Evolutionary conservation across 2,888 invertebrate species (phyloP).

Genomic region (Griposia aprilina): DNA sequence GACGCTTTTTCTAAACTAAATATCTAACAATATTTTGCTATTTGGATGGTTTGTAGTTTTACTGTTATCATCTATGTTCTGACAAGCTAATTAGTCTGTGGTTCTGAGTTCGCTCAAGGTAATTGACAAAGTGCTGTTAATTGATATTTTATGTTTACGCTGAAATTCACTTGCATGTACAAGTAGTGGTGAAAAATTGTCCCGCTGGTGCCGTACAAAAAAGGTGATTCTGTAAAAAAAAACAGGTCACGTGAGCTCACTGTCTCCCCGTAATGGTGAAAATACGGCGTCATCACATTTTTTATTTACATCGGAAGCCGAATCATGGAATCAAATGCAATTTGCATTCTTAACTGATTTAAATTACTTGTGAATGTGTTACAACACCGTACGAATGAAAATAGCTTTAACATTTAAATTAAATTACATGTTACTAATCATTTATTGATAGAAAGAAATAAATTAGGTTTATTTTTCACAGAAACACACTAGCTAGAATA

Average conservation of each 20-base stretch:
- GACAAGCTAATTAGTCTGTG: too few relatives aligned
- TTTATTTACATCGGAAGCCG: constrained; percentile 21
- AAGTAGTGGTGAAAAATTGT: neutral
- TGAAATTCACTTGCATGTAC: neutral
- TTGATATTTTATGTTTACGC: neutral
- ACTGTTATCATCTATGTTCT: neutral
- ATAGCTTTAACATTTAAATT: neutral
- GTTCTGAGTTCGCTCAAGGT: neutral
- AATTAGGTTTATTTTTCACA: neutral
- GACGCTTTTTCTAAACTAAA: neutral
- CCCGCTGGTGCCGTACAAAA: neutral
- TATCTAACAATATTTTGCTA: neutral
- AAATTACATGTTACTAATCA: neutral
- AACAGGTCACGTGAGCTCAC: too few relatives aligned
- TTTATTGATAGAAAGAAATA: neutral
- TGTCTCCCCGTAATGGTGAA: constrained; percentile 2
- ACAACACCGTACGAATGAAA: neutral
- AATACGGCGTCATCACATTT: constrained; percentile 6
- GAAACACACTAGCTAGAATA: neutral
- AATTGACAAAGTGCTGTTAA: neutral
- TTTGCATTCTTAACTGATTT: constrained; percentile 17
- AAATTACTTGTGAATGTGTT: neutral
- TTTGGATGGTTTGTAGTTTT: neutral
- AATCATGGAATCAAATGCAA: constrained; percentile 15
- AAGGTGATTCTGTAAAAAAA: neutral